phyloP scores from a whole-genome alignment of 2,888 invertebrate genomes.

The Caenorhabditis plicata region DNA sequence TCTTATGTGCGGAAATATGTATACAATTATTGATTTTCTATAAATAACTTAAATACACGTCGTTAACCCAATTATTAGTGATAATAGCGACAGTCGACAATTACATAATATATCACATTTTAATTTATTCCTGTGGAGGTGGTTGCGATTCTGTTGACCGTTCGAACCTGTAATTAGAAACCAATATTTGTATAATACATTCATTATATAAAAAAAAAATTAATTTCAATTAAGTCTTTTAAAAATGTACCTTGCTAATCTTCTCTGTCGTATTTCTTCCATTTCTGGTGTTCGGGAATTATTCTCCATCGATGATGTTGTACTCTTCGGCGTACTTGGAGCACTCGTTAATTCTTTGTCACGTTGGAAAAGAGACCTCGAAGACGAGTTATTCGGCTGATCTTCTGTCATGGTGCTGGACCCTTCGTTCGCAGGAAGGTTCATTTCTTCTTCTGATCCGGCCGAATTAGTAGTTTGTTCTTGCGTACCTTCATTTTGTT shows the following conservation, averaged over 20 bases:
- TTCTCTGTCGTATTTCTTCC: constrained; percentile 18
- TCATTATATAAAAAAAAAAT: too few species aligned
- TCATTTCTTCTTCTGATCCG: not conserved
- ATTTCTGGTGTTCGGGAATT: constrained; percentile 23
- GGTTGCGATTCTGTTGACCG: too few species aligned
- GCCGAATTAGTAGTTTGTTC: not conserved
- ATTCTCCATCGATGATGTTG: constrained; percentile 4
- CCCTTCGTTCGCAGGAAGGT: not conserved
- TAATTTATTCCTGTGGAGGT: too few species aligned
- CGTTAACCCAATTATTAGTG: too few species aligned
- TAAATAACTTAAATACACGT: too few species aligned
- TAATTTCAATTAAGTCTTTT: too few species aligned
- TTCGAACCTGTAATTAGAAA: too few species aligned
- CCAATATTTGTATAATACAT: too few species aligned
- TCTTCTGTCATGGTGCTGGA: constrained; percentile 2
- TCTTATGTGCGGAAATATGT: too few species aligned
- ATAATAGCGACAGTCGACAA: too few species aligned
- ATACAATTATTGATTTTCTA: too few species aligned
- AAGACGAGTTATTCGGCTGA: not conserved
- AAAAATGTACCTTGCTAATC: constrained; percentile 8
- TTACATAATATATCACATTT: too few species aligned
- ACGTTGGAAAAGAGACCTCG: not conserved
- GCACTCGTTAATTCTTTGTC: not conserved
- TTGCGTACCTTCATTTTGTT: not conserved
- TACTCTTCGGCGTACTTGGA: not conserved